phyloP scores from a whole-genome alignment of 2,113 vertebrate genomes.

The Ovis aries region ARS-UI_Ramb_v3.0 NC_056060.1:77800501-77801000 shows the following conservation, averaged over 20 bases:
- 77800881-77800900: constrained; percentile 84
- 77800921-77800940: constrained; percentile 84
- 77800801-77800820: constrained; percentile 88
- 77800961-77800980: constrained; percentile 21
- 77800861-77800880: constrained; percentile 85
- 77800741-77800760: constrained; percentile 87
- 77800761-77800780: constrained; percentile 86
- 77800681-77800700: background rate
- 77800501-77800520: background rate
- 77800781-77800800: constrained; percentile 86
- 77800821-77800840: constrained; percentile 89
- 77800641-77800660: constrained; percentile 16
- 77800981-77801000: constrained; percentile 40
- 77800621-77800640: background rate
- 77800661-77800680: background rate
- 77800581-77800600: background rate
- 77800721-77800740: constrained; percentile 31
- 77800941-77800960: background rate
- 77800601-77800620: background rate
- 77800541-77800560: background rate
- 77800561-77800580: background rate
- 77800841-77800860: constrained; percentile 84
- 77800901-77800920: constrained; percentile 89
- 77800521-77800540: background rate
- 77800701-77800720: background rate